Percentiles rank a stretch among this genome's conserved stretches.
Evolutionary conservation across 64 coral and sea anemone genomes (phyloP).

Genomic region (Actinia tenebrosa): DNA sequence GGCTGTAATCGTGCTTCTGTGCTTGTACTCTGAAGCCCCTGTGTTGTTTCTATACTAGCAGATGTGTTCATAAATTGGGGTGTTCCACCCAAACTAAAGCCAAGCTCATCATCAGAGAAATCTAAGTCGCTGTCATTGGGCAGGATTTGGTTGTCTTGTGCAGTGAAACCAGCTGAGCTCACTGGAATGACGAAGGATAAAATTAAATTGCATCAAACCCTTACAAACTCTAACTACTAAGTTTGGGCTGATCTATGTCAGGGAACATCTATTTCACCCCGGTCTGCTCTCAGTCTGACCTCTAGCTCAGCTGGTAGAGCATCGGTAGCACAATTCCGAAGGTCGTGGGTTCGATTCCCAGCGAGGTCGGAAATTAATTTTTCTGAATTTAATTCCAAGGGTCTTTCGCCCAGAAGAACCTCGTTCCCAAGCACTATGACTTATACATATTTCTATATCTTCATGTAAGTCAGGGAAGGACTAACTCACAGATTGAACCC

Average conservation of each 20-base stretch:
- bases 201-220: constrained; percentile 2
- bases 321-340: too few species aligned
- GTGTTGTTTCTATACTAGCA: constrained; percentile 49
- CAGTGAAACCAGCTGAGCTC: not conserved
- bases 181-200: not conserved
- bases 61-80: constrained; percentile 60
- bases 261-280: too few species aligned
- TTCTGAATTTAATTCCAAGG: too few species aligned
- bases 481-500: too few species aligned
- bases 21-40: constrained; percentile 57
- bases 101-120: constrained; percentile 71
- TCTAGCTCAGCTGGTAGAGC: too few species aligned
- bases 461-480: too few species aligned
- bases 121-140: constrained; percentile 59
- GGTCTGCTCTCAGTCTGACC: too few species aligned
- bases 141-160: not conserved
- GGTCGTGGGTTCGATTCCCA: too few species aligned
- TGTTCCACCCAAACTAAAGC: constrained; percentile 68
- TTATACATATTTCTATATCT: too few species aligned
- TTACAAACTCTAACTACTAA: not conserved
- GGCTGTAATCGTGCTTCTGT: constrained; percentile 55
- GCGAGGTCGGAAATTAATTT: too few species aligned
- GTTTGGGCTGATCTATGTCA: not conserved
- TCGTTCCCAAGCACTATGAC: too few species aligned
- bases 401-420: too few species aligned